Conservation (phyloP, 2,113 vertebrate species). For the Hystrix brachyura region DNA sequence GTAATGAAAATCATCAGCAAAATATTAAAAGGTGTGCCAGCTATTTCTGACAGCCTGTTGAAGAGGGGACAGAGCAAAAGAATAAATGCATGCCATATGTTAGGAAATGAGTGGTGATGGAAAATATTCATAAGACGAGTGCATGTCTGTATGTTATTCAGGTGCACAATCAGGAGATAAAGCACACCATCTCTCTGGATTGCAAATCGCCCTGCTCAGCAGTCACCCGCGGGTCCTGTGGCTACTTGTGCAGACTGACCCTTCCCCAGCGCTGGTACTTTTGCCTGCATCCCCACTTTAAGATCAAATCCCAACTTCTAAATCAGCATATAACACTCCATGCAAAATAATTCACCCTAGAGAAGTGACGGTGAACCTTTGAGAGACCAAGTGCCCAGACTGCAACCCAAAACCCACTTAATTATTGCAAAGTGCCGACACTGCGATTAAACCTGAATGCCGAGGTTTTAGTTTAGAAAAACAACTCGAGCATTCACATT, state of each 20-base stretch:
- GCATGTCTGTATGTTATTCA: constrained; percentile 46
- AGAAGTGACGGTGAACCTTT: not conserved
- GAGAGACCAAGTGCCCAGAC: not conserved
- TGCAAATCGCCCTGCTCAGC: constrained; percentile 29
- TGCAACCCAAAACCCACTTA: not conserved
- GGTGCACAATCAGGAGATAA: not conserved
- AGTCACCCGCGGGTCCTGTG: not conserved
- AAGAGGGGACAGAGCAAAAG: constrained; percentile 30
- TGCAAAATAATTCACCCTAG: not conserved
- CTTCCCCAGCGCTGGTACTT: not conserved
- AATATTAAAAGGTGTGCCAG: constrained; percentile 58
- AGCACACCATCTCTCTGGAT: not conserved
- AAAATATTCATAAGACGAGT: constrained; percentile 61
- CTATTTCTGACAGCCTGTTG: not conserved
- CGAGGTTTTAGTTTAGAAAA: not conserved
- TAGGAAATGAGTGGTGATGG: constrained; percentile 43
- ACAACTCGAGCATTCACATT: too few relatives aligned
- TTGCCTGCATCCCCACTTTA: constrained; percentile 36
- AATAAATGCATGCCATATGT: constrained; percentile 29
- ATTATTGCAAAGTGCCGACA: not conserved
- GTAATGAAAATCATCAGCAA: constrained; percentile 58
- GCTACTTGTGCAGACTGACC: not conserved
- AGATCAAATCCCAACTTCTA: constrained; percentile 17
- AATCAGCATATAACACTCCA: constrained; percentile 46
- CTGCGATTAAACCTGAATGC: not conserved